Conservation (phyloP, 2,113 vertebrate genomes). For the Rhinopomastus cyanomelas region DNA sequence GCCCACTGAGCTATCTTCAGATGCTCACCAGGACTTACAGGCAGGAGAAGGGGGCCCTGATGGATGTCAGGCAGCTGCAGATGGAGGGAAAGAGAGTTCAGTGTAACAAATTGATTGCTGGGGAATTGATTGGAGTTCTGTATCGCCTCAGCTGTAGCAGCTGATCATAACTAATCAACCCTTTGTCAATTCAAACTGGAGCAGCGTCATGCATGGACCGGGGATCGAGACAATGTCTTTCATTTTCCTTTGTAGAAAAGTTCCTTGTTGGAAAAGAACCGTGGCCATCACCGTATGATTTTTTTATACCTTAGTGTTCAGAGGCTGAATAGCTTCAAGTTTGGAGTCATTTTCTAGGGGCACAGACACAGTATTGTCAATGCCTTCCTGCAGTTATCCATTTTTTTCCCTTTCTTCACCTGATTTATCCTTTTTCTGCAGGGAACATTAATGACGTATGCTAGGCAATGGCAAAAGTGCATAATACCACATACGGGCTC, state of each 20-base stretch:
- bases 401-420: not conserved
- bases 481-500: not conserved
- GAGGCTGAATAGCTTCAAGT: not conserved
- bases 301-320: slow-evolving; percentile 13
- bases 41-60: not conserved
- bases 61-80: slow-evolving; percentile 8
- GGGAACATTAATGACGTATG: not conserved
- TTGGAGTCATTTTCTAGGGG: not conserved
- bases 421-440: not conserved
- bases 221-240: not conserved
- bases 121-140: slow-evolving; percentile 41
- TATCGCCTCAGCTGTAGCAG: slow-evolving; percentile 14
- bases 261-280: slow-evolving; percentile 21
- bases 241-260: slow-evolving; percentile 35
- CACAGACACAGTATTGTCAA: not conserved
- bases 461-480: not conserved
- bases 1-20: slow-evolving; percentile 25
- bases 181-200: slow-evolving; percentile 27
- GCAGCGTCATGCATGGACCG: not conserved
- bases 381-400: not conserved
- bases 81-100: not conserved
- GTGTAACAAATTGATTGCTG: slow-evolving; percentile 61
- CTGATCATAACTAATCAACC: slow-evolving; percentile 50
- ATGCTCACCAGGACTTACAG: slow-evolving; percentile 6
- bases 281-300: not conserved